Base-by-base conservation (phyloP, 2,888 invertebrate genomes). In the Phasia obesa region DNA sequence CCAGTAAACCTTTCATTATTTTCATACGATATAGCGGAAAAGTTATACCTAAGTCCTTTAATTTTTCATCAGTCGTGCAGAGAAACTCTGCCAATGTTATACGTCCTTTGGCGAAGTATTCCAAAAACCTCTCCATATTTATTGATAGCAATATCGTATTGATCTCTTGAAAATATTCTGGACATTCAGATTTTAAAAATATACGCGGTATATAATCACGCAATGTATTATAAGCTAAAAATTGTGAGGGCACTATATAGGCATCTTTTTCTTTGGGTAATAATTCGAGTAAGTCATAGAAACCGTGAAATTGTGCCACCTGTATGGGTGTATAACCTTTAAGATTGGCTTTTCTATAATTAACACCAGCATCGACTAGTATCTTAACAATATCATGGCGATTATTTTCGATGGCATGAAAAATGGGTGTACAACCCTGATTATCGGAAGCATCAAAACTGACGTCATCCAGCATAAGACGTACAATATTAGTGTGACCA, bases 111-210 rank as follows among this genome's bases (percentile, higher is more conserved):
- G 90, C 90, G 80, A 92, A 91, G 80, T 88, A 70, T 27, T 89
- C 86, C 17, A 89, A 42, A 83, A 87, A 85, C 15, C 83, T 82
- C 0, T 87, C 85, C 88, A 90, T 88, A 42, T 86, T 81, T 13
- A 91, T 86, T 0, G 88, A 86, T 2, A 78, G 17, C 1, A 92
- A 85, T 57, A 92, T 90, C 7, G 76, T 31, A 49, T 87, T 85
- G 0, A 92, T 85, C 60, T 91, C 91, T 77, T 89, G 91, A 85
- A 91, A 91, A 84, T 91, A 91, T 78, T 91, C 90, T 0, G 91
- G 91, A 6, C 90, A 90, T 21, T 90, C 89, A 11, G 88, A 83
- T 67, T 90, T 90, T 0, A 90, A 83, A 31, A 91, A 91, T 35
- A 91, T 88, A 38, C 90, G 88, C 9, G 91, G 91, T 74, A 91